phyloP scores from a whole-genome alignment of 2,888 invertebrate genomes.

The Catocala nupta region DNA sequence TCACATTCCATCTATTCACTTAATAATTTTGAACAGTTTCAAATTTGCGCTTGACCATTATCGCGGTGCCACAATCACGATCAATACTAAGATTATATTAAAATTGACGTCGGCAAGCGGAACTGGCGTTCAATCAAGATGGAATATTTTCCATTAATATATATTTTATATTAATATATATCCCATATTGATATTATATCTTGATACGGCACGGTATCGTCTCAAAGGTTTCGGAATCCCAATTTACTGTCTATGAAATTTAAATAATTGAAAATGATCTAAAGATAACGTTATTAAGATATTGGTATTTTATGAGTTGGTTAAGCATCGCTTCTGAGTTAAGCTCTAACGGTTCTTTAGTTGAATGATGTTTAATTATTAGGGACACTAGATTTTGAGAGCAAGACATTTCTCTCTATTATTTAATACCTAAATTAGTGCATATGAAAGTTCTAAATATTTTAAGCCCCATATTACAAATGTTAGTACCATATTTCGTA shows the following conservation, averaged over 20 bases:
- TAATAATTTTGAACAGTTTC: neutral
- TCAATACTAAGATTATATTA: slow-evolving; percentile 2
- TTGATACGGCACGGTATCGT: slow-evolving; percentile 40
- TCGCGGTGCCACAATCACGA: slow-evolving; percentile 5
- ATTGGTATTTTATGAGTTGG: slow-evolving; percentile 11
- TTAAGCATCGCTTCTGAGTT: slow-evolving; percentile 4
- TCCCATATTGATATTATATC: slow-evolving; percentile 27
- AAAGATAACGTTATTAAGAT: slow-evolving; percentile 45
- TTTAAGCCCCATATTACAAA: too few species aligned
- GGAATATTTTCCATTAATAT: slow-evolving; percentile 37
- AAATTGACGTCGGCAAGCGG: slow-evolving; percentile 13
- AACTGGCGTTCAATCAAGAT: slow-evolving; percentile 6
- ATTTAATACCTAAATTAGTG: too few species aligned
- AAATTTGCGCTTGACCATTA: slow-evolving; percentile 12
- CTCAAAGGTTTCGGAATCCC: slow-evolving; percentile 41
- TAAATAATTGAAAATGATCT: slow-evolving; percentile 49
- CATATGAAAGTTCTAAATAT: too few species aligned
- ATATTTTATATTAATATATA: slow-evolving; percentile 8
- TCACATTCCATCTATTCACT: neutral
- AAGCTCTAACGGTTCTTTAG: too few species aligned
- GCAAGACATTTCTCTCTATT: too few species aligned
- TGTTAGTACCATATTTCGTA: too few species aligned
- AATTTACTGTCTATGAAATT: slow-evolving; percentile 49
- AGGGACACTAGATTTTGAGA: too few species aligned
- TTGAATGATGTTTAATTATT: too few species aligned